These are phyloP conservation scores for Acipenser transmontanus DNA, from an alignment of 2,797 vertebrate genomes.

Conservation along the genomic window DNA sequence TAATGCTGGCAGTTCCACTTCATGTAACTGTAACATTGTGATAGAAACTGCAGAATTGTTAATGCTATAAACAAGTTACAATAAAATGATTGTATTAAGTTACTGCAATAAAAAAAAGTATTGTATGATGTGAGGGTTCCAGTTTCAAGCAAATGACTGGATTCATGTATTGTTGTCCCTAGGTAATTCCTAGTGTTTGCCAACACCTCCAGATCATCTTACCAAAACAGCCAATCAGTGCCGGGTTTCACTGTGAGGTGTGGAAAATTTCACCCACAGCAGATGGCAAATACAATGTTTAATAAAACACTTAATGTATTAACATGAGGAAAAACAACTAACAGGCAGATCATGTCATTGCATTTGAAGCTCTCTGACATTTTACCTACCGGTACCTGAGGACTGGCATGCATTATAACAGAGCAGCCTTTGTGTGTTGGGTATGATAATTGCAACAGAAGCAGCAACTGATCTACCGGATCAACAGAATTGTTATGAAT, in stretches of 20 bases:
- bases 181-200: slow-evolving; percentile 51
- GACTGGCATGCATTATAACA: slow-evolving; percentile 46
- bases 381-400: slow-evolving; percentile 45
- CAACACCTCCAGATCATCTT: slow-evolving; percentile 56
- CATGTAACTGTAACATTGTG: too few species aligned
- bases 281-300: slow-evolving; percentile 72
- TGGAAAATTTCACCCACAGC: slow-evolving; percentile 49
- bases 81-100: too few species aligned
- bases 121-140: too few species aligned
- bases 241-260: slow-evolving; percentile 46
- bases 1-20: too few species aligned
- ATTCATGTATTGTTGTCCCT: slow-evolving; percentile 37
- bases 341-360: slow-evolving; percentile 54
- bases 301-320: slow-evolving; percentile 63
- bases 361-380: slow-evolving; percentile 55
- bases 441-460: slow-evolving; percentile 13
- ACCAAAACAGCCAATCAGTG: slow-evolving; percentile 55
- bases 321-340: slow-evolving; percentile 49
- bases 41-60: too few species aligned
- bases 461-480: not conserved
- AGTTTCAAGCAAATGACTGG: too few species aligned
- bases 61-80: too few species aligned
- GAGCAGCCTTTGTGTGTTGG: slow-evolving; percentile 34
- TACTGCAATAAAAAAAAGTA: too few species aligned
- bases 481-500: not conserved